phyloP scores from a whole-genome alignment of 92 coral and sea anemone species.

The Porites cylindrica region DNA sequence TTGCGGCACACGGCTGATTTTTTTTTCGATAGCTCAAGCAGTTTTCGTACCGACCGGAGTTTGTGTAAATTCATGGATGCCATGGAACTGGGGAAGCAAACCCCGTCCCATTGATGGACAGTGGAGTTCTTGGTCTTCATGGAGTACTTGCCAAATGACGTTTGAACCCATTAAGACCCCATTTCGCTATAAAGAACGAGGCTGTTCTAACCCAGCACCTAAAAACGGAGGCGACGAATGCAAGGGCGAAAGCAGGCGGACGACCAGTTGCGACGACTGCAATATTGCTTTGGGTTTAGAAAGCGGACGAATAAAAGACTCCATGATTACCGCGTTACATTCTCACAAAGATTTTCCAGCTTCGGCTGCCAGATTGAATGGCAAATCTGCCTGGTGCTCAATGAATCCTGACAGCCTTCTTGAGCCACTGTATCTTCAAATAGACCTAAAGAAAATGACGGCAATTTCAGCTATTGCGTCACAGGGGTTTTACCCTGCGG shows the following conservation, averaged over 20 bases:
- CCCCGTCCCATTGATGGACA: constrained; percentile 70
- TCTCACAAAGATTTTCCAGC: constrained; percentile 82
- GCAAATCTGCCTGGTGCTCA: constrained; percentile 91
- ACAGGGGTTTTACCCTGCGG: constrained; percentile 82
- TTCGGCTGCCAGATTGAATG: constrained; percentile 71
- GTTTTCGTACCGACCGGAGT: constrained; percentile 23
- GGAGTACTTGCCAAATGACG: constrained; percentile 79
- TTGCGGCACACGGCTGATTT: neutral
- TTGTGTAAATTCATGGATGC: constrained; percentile 52
- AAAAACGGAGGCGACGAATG: constrained; percentile 81
- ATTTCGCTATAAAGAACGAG: constrained; percentile 75
- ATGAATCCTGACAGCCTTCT: constrained; percentile 33
- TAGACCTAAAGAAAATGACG: constrained; percentile 75
- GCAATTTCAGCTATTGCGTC: constrained; percentile 82
- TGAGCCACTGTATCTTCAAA: constrained; percentile 72
- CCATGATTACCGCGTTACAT: constrained; percentile 71
- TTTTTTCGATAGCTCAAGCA: constrained; percentile 20
- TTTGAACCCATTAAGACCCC: constrained; percentile 56
- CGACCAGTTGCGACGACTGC: constrained; percentile 76
- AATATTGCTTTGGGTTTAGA: constrained; percentile 82
- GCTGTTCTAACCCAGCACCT: constrained; percentile 84
- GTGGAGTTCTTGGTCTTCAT: constrained; percentile 87
- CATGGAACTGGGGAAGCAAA: constrained; percentile 65
- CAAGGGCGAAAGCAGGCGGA: constrained; percentile 69
- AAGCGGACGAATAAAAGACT: constrained; percentile 63